Evolutionary conservation across 2,113 vertebrate genomes (phyloP).

Genomic region (Misgurnus anguillicaudatus): DNA sequence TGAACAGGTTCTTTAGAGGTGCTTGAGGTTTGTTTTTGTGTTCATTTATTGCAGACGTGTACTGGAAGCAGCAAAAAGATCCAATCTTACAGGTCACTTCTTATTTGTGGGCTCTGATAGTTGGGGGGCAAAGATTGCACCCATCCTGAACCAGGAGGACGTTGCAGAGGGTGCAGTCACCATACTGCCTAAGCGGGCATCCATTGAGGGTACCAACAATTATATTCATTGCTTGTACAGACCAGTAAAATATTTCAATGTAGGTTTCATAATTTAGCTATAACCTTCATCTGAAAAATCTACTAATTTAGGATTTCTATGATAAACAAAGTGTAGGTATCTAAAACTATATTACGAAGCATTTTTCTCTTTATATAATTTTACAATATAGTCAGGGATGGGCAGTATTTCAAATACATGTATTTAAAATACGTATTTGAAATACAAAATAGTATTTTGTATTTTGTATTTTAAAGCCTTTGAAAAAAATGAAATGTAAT

Average conservation of each 20-base stretch:
- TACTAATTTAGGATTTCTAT: background rate
- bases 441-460: no score
- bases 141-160: conserved; percentile 73
- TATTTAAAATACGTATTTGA: no score
- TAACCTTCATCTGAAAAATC: background rate
- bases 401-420: no score
- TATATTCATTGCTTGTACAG: background rate
- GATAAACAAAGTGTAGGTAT: no score
- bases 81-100: conserved; percentile 85
- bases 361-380: no score
- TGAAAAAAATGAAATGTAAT: no score
- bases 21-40: background rate
- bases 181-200: conserved; percentile 75
- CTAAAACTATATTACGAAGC: no score
- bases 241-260: background rate
- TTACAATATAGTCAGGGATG: no score
- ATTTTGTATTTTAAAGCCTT: no score
- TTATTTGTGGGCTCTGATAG: conserved; percentile 77
- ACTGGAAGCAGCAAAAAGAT: conserved; percentile 77
- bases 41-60: conserved; percentile 74
- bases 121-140: conserved; percentile 75
- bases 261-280: background rate
- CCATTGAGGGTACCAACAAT: conserved; percentile 75
- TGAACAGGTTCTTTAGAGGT: background rate
- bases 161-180: conserved; percentile 76